phyloP scores from a whole-genome alignment of 2,113 vertebrate species.

The Paraplagusia blochii region DNA sequence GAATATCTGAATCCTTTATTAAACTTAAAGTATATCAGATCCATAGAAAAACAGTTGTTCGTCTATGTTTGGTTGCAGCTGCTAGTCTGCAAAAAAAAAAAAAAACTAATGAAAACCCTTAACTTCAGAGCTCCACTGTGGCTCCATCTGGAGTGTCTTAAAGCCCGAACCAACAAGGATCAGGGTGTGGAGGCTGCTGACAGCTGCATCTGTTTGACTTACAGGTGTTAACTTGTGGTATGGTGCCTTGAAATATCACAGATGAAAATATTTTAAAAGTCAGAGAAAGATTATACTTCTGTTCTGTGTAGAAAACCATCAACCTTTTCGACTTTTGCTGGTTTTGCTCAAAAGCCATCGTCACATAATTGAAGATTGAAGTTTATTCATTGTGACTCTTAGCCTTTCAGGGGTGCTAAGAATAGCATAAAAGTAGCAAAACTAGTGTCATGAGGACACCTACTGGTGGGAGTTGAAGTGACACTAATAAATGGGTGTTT shows the following conservation, averaged over 20 bases:
- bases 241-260: conserved; percentile 7
- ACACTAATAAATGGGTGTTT: neutral
- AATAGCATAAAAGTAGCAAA: conserved; percentile 5
- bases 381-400: neutral
- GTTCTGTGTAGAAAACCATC: too few species aligned
- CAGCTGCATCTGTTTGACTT: conserved; percentile 21
- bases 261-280: neutral
- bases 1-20: too few species aligned
- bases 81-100: too few species aligned
- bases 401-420: neutral
- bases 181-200: conserved; percentile 2
- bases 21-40: too few species aligned
- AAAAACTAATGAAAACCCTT: too few species aligned
- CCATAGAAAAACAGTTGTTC: too few species aligned
- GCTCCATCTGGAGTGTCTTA: too few species aligned
- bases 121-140: too few species aligned
- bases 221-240: conserved; percentile 22
- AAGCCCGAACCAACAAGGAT: neutral
- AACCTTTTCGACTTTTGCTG: too few species aligned
- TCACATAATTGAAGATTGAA: neutral
- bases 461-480: conserved; percentile 35
- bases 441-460: conserved; percentile 48
- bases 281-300: too few species aligned
- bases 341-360: too few species aligned
- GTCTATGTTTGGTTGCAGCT: too few species aligned